Base-by-base conservation (phyloP, 2,113 vertebrate genomes). In the Halcyon senegalensis region DNA sequence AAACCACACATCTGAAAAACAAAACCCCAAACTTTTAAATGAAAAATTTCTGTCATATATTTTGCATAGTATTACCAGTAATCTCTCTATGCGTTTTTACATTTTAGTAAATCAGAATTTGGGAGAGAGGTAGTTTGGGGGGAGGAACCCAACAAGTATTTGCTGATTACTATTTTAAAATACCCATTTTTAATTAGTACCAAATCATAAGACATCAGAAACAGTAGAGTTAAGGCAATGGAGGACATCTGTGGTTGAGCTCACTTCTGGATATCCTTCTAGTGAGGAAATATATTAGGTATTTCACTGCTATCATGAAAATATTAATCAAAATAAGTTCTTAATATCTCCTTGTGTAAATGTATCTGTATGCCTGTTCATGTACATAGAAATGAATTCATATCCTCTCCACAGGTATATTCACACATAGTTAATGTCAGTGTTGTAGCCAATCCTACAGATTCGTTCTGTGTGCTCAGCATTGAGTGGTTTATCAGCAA, bases 1-100 rank as follows among this genome's bases (percentile, higher is more conserved):
- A 58, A 81, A 55, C 5, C 7, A 19, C 7, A 19, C 3, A 8
- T 48, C 48, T 35, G 7, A 3, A 44, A 53, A 62, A 41, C 27
- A 27, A 7, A 1, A 16, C 11, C 17, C 16, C 55, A 51, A 51
- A 51, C 8, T 50, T 33, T 37, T 64, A 9, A 39, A 25, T 72
- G 4, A 13, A 53, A 69, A 51, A 13, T 10, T 5, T 4, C 0
- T 8, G 63, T 50, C 59, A 1, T 39, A 0, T 46, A 51, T 66
- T 84, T 83, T 64, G 2, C 9, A 1, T 62, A 20, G 8, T 69
- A 55, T 68, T 79, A 87, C 14, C 21, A 46, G 21, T 73, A 72
- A 63, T 53, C 7, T 10, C 5, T 43, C 2, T 74, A 1, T 64
- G 5, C 2, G 13, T 70, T 4, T 46, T 81, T 35, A 51, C 2